Evolutionary conservation across 2,797 vertebrate genomes (phyloP), one percentile per base, ranked within the genome.

Genomic region (Rhinella marina): DNA sequence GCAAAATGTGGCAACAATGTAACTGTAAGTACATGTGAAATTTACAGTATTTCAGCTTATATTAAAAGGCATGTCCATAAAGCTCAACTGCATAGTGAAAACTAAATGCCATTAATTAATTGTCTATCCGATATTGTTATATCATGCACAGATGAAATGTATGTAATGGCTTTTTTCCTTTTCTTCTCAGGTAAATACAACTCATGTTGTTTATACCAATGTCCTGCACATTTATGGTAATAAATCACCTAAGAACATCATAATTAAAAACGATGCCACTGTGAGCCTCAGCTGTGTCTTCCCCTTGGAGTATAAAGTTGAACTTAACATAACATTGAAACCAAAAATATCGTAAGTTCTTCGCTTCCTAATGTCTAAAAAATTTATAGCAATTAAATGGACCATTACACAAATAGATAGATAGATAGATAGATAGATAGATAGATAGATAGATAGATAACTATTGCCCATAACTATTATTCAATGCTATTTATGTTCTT

Each of bases 1-100:
- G 5, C 14, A n/a, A 85, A 76, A 8, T 85, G 83, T 59, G 83
- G 83, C 14, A 85, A 85, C 72, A 76, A 19, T n/a, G 1, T 85
- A 13, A 21, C 23, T 25, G 83, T 85, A 25, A 85, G 83, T 41
- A 62, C 23, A 48, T 41, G 12, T 13, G 4, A 21, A 54, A 14
- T 21, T 8, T 10, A 76, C 10, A 32, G 19, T 21, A 16, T 41
- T 41, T 6, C 41, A 41, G 41, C 41, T 41, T 41, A 29, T 68
- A 17, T 68, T 68, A 2, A n/a, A 25, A 1, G 2, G 13, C n/a
- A 66, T 25, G 14, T 66, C 11, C 11, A 27, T 11, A 62, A 19
- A 62, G 23, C 11, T 27, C 11, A 66, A 2, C 32, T 32, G 27
- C 32, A 70, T 8, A 32, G 17, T 10, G 14, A 17, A 70, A 32